These are phyloP conservation scores for Sigmodon hispidus DNA, from an alignment of 2,113 vertebrate genomes.

Conservation along the genomic window DNA sequence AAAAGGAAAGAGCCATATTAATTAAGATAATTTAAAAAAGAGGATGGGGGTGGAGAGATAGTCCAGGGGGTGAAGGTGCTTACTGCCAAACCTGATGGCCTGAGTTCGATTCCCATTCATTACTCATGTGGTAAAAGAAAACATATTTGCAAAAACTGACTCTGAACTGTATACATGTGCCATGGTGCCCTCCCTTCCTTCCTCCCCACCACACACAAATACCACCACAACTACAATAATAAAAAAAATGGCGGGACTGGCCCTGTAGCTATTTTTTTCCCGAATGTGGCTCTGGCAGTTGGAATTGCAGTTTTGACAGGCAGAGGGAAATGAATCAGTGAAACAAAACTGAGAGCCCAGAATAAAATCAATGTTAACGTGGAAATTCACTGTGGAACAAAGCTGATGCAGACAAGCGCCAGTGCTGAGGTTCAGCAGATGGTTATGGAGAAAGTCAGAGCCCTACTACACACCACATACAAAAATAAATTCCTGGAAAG, in stretches of 20 bases:
- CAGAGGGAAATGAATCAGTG: background rate
- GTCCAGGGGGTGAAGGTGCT: background rate
- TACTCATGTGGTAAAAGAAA: background rate
- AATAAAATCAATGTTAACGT: background rate
- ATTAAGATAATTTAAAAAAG: background rate
- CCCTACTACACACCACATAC: background rate
- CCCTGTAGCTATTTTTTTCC: background rate
- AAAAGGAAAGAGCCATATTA: background rate
- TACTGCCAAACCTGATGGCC: background rate
- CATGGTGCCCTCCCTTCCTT: background rate
- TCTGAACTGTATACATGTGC: background rate
- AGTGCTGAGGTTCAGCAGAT: background rate
- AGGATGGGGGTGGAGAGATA: background rate
- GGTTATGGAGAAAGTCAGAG: background rate
- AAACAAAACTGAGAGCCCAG: background rate
- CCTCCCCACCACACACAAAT: background rate
- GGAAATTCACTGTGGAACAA: background rate
- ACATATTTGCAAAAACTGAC: background rate
- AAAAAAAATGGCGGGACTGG: background rate
- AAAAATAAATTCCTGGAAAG: constrained; percentile 10
- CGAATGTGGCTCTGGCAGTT: background rate
- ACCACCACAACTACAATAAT: background rate
- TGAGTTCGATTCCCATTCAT: background rate
- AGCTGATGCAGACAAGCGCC: background rate
- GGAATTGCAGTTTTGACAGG: background rate